These are phyloP conservation scores for Semotilus atromaculatus DNA, from an alignment of 2,797 vertebrate genomes.

Conservation along the genomic window DNA sequence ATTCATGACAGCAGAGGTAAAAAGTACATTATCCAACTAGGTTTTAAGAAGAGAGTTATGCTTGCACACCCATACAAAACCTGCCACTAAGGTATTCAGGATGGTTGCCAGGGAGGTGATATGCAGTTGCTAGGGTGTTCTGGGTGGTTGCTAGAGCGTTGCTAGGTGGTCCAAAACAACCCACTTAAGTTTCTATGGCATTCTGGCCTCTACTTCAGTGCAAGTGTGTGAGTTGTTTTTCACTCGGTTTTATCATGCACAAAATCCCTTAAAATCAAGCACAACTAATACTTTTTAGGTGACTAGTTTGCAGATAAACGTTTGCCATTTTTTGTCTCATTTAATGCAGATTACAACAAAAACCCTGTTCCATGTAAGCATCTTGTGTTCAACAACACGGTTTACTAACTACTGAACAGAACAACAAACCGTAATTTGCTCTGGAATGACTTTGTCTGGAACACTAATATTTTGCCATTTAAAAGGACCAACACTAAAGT, in stretches of 20 bases:
- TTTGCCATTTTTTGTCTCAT: background rate
- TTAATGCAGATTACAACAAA: background rate
- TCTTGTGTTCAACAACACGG: background rate
- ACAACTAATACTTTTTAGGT: background rate
- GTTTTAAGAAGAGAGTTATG: background rate
- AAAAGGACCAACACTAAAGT: background rate
- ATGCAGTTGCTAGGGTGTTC: background rate
- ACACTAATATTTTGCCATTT: background rate
- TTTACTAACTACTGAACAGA: background rate
- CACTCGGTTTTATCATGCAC: background rate
- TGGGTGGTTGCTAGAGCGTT: background rate
- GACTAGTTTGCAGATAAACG: background rate
- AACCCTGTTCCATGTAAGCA: background rate
- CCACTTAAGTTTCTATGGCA: background rate
- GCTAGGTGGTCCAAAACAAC: background rate
- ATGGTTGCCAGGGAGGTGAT: background rate
- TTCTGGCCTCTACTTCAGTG: background rate
- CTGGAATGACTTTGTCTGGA: background rate
- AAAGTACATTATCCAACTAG: background rate
- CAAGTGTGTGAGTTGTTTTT: background rate
- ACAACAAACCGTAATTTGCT: background rate
- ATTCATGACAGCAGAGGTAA: slow-evolving; percentile 7
- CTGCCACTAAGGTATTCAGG: background rate
- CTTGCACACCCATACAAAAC: background rate
- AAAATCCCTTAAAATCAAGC: background rate